These are phyloP conservation scores for Paramuricea clavata DNA, from an alignment of 92 coral and sea anemone genomes.

Conservation along the genomic window DNA sequence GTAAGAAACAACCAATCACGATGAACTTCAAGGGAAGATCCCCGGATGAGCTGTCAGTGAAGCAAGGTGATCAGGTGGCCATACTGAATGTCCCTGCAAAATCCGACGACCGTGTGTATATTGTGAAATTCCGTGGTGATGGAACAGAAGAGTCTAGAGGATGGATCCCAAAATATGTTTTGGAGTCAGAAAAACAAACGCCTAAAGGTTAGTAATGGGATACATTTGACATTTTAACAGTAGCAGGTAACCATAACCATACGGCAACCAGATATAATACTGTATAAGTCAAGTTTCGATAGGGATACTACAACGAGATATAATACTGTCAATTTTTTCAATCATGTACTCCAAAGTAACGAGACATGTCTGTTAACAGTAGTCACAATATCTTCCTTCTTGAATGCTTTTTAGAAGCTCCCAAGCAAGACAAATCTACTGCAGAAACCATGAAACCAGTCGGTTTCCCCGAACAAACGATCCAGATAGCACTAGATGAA, in stretches of 20 bases:
- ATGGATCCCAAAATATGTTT: conserved; percentile 40
- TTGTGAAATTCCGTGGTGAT: conserved; percentile 32
- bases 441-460: neutral
- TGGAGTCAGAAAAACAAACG: neutral
- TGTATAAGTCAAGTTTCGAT: no score
- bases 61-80: conserved; percentile 33
- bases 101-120: conserved; percentile 33
- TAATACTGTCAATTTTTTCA: no score
- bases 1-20: conserved; percentile 11
- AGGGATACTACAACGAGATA: no score
- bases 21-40: conserved; percentile 33
- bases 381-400: neutral
- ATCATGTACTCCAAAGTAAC: no score
- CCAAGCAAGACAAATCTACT: neutral
- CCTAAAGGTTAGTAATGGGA: neutral
- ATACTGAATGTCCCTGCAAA: conserved; percentile 41
- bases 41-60: conserved; percentile 41
- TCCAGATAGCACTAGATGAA: conserved; percentile 6
- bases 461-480: conserved; percentile 33
- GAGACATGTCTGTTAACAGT: neutral
- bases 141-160: conserved; percentile 48
- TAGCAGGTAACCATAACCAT: neutral
- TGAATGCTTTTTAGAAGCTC: neutral
- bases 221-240: neutral
- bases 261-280: neutral